Conservation (phyloP, 2,888 invertebrate genomes). For the Pachliopta kotzebuea region DNA sequence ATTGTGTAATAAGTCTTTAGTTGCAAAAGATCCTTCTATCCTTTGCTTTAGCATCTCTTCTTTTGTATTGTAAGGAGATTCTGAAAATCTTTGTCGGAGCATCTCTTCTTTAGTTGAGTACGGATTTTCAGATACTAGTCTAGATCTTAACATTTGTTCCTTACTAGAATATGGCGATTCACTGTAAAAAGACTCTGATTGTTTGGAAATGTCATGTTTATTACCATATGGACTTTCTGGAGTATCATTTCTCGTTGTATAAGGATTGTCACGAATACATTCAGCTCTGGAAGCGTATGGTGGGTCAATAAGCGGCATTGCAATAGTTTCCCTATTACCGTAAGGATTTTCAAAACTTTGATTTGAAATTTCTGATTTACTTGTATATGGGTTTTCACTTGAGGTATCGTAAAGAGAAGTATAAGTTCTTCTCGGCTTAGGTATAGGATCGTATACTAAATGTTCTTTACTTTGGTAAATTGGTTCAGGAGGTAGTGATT, state of each 20-base stretch:
- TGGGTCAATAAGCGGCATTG: conserved; percentile 66
- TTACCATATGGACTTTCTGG: conserved; percentile 42
- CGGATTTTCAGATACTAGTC: conserved; percentile 64
- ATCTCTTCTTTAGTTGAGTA: conserved; percentile 77
- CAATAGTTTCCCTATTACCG: conserved; percentile 62
- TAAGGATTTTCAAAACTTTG: conserved; percentile 72
- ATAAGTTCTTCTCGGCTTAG: conserved; percentile 75
- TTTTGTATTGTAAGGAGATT: conserved; percentile 75
- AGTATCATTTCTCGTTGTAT: conserved; percentile 42
- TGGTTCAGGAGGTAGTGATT: conserved; percentile 77
- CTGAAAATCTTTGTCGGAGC: conserved; percentile 73
- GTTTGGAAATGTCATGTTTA: conserved; percentile 50
- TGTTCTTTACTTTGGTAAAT: conserved; percentile 77
- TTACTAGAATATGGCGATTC: conserved; percentile 74
- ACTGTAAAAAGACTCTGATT: conserved; percentile 58
- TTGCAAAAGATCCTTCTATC: conserved; percentile 53
- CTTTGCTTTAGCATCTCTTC: conserved; percentile 73
- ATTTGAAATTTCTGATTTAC: conserved; percentile 65
- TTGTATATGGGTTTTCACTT: conserved; percentile 67
- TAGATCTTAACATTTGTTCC: conserved; percentile 67
- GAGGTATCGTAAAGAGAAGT: conserved; percentile 72
- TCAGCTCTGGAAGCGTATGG: conserved; percentile 57
- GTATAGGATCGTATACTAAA: conserved; percentile 73
- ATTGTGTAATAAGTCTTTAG: conserved; percentile 65
- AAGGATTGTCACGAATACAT: conserved; percentile 44